Evolutionary conservation across 2,113 vertebrate species (phyloP).

Genomic region (Terrapene triunguis): DNA sequence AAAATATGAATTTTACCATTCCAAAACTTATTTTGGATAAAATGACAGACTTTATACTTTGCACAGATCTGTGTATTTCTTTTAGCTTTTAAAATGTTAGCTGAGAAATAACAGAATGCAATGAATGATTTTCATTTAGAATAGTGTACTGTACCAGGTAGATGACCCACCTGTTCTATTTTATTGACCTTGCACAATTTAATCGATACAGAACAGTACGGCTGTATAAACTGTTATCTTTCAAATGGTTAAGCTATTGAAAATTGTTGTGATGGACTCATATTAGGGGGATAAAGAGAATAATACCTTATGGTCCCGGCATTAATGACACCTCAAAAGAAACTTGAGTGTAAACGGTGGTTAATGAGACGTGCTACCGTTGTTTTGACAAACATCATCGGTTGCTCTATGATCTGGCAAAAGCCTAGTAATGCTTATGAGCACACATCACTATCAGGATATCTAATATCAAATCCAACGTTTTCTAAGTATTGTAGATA

Average conservation of each 20-base stretch:
- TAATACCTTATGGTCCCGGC: background rate
- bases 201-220: background rate
- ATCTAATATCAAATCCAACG: background rate
- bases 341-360: background rate
- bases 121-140: background rate
- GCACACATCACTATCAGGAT: slow-evolving; percentile 11
- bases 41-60: background rate
- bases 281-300: background rate
- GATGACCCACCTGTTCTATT: background rate
- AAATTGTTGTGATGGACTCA: background rate
- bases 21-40: background rate
- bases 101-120: background rate
- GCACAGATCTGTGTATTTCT: background rate
- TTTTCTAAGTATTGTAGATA: background rate
- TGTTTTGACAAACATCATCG: background rate
- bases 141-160: background rate
- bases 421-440: background rate
- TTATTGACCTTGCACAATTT: background rate
- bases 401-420: background rate
- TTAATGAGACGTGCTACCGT: background rate
- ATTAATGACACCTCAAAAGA: background rate
- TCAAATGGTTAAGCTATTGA: background rate
- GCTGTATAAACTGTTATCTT: background rate
- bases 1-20: background rate
- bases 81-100: background rate